Evolutionary conservation across 2,888 invertebrate species (phyloP).

Genomic region (Dolomedes plantarius): DNA sequence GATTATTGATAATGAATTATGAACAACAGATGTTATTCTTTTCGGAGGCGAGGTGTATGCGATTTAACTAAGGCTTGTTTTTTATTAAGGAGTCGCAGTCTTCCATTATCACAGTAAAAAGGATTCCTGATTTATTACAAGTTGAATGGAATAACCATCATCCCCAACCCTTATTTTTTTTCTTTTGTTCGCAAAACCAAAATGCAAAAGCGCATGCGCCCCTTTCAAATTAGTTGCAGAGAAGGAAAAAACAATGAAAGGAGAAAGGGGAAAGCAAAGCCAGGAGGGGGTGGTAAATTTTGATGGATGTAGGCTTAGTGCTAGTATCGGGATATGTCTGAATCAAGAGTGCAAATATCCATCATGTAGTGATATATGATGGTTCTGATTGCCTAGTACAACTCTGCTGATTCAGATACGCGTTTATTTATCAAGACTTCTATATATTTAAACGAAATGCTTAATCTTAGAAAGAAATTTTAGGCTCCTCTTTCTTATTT

Average conservation of each 20-base stretch:
- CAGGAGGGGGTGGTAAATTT: slow-evolving; percentile 46
- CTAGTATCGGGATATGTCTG: slow-evolving; percentile 61
- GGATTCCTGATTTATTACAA: slow-evolving; percentile 70
- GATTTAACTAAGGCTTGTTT: slow-evolving; percentile 40
- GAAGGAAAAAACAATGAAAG: slow-evolving; percentile 41
- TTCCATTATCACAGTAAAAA: slow-evolving; percentile 45
- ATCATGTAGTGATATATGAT: slow-evolving; percentile 67
- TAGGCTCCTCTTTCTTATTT: background rate
- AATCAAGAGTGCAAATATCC: slow-evolving; percentile 56
- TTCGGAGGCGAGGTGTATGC: slow-evolving; percentile 40
- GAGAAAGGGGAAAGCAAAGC: slow-evolving; percentile 26
- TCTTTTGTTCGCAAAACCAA: slow-evolving; percentile 32
- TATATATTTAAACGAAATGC: slow-evolving; percentile 63
- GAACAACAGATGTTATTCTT: slow-evolving; percentile 70
- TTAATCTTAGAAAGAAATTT: slow-evolving; percentile 28
- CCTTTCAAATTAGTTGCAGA: slow-evolving; percentile 49
- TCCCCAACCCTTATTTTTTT: slow-evolving; percentile 45
- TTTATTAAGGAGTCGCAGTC: slow-evolving; percentile 44
- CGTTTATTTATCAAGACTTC: slow-evolving; percentile 68
- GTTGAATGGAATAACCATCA: slow-evolving; percentile 67
- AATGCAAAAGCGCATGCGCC: slow-evolving; percentile 33
- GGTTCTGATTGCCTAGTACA: slow-evolving; percentile 57
- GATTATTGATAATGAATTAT: slow-evolving; percentile 71
- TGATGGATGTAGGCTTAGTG: slow-evolving; percentile 70
- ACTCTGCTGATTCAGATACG: slow-evolving; percentile 66